These are phyloP conservation scores for Drosophila arizonae DNA, from an alignment of 1,140 invertebrate genomes.

Conservation along the genomic window DNA sequence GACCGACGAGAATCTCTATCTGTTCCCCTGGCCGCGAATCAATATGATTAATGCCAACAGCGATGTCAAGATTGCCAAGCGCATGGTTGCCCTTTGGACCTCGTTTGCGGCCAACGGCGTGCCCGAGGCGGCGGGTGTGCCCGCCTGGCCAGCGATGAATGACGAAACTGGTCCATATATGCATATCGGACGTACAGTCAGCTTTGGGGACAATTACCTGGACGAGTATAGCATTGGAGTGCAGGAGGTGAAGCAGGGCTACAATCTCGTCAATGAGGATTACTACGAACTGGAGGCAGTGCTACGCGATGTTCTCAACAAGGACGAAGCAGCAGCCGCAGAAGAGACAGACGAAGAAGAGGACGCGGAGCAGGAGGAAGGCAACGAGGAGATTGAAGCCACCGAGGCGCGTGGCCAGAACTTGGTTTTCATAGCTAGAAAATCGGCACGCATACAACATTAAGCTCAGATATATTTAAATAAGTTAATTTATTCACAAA, in stretches of 20 bases:
- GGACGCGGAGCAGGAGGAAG: conserved; percentile 36
- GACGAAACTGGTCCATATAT: conserved; percentile 76
- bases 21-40: conserved; percentile 81
- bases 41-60: conserved; percentile 60
- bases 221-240: conserved; percentile 73
- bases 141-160: conserved; percentile 68
- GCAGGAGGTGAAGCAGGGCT: conserved; percentile 59
- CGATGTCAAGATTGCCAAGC: conserved; percentile 73
- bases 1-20: conserved; percentile 81
- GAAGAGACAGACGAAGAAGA: conserved; percentile 1
- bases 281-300: conserved; percentile 69
- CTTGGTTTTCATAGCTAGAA: conserved; percentile 66
- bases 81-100: conserved; percentile 75
- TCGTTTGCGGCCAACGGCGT: conserved; percentile 71
- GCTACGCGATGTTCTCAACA: conserved; percentile 28
- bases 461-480: not conserved
- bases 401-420: conserved; percentile 59
- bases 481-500: not conserved
- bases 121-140: conserved; percentile 55
- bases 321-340: not conserved
- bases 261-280: conserved; percentile 73
- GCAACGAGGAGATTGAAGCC: conserved; percentile 10
- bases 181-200: conserved; percentile 65
- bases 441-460: conserved; percentile 44
- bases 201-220: conserved; percentile 69